Evolutionary conservation across 1,140 invertebrate genomes (phyloP).

Genomic region (Eufriesea mexicana): DNA sequence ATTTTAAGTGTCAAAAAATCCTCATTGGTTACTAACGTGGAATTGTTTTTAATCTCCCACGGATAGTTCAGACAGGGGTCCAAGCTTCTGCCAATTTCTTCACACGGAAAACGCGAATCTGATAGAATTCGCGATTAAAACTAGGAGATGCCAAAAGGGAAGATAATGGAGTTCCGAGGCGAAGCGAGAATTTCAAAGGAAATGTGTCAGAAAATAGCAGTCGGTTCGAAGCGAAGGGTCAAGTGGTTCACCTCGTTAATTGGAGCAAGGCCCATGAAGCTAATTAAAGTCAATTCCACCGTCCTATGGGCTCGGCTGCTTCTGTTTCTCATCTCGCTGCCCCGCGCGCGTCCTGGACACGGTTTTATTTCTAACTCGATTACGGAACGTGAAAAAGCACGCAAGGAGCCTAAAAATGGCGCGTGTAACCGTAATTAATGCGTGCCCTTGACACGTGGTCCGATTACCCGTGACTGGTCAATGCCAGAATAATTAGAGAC

Average conservation of each 20-base stretch:
- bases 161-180: background rate
- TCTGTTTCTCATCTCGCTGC: slow-evolving; percentile 27
- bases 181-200: background rate
- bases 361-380: background rate
- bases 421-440: slow-evolving; percentile 54
- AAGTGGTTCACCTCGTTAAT: slow-evolving; percentile 50
- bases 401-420: slow-evolving; percentile 27
- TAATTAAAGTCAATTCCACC: slow-evolving; percentile 41
- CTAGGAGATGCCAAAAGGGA: background rate
- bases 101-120: background rate
- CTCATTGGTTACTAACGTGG: too few relatives aligned
- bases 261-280: slow-evolving; percentile 40
- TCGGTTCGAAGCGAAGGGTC: slow-evolving; percentile 28
- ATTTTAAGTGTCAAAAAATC: too few relatives aligned
- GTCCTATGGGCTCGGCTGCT: background rate
- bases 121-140: background rate
- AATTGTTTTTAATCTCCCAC: background rate
- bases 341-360: too few relatives aligned
- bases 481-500: slow-evolving; percentile 56
- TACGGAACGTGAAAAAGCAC: slow-evolving; percentile 25
- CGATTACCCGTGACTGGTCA: slow-evolving; percentile 52
- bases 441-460: slow-evolving; percentile 62
- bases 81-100: background rate
- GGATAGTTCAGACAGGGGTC: background rate
- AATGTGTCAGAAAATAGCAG: slow-evolving; percentile 35